phyloP scores from a whole-genome alignment of 2,797 vertebrate genomes.

The Lagodon rhomboides region DNA sequence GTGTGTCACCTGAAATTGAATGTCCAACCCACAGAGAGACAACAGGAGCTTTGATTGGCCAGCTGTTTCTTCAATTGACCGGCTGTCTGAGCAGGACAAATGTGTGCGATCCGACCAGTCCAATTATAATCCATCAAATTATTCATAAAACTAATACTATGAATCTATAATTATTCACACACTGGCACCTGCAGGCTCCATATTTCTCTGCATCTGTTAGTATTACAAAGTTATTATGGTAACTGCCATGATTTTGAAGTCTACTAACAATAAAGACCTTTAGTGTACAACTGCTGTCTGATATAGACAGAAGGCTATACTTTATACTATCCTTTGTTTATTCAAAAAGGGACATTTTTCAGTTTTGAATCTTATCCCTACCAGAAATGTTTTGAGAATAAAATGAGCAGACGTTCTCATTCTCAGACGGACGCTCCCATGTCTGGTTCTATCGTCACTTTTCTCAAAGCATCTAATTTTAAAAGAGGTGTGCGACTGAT shows the following conservation, averaged over 20 bases:
- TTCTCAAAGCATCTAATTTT: slow-evolving; percentile 32
- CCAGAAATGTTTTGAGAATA: neutral
- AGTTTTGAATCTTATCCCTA: slow-evolving; percentile 16
- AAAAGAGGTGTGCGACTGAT: slow-evolving; percentile 48
- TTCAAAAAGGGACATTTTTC: slow-evolving; percentile 2
- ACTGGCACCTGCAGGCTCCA: neutral
- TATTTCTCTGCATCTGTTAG: neutral
- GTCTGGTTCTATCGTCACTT: slow-evolving; percentile 1
- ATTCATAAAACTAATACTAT: neutral
- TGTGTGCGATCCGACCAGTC: neutral
- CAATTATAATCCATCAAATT: too few relatives aligned
- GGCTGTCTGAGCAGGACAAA: neutral
- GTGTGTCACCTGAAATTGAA: neutral
- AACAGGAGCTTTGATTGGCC: slow-evolving; percentile 8
- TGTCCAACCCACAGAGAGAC: neutral
- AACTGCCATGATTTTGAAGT: neutral
- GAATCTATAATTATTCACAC: neutral
- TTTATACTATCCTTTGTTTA: slow-evolving; percentile 5
- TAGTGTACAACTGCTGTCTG: neutral
- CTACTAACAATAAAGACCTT: neutral
- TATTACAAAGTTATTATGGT: neutral
- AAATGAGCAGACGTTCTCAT: slow-evolving; percentile 6
- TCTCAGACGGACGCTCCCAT: neutral
- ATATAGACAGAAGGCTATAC: neutral
- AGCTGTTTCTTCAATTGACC: slow-evolving; percentile 8